A percentile compares a stretch with the other conserved stretches of the same genome.
These are phyloP conservation scores for Sicus ferrugineus DNA, from an alignment of 2,888 invertebrate genomes.

Conservation along the genomic window DNA sequence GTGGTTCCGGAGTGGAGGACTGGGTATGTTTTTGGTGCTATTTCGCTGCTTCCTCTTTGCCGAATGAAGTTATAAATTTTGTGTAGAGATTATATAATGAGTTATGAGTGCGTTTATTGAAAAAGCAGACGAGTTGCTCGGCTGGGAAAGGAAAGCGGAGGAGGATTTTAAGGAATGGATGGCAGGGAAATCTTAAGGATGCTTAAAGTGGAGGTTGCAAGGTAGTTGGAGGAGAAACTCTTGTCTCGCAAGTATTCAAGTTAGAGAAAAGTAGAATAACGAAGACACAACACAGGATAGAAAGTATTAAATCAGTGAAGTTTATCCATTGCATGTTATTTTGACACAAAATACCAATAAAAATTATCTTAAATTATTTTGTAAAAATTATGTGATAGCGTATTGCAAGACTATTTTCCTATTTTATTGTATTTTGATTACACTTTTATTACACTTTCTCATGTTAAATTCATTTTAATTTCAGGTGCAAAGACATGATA, in stretches of 20 bases:
- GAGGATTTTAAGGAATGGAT: no score
- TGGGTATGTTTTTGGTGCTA: not conserved
- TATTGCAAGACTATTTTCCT: not conserved
- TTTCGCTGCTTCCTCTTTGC: not conserved
- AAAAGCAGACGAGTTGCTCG: constrained; percentile 23
- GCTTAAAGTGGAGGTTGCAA: no score
- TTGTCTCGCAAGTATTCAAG: no score
- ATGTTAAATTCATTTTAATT: not conserved
- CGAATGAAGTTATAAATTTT: constrained; percentile 33
- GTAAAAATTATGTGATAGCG: not conserved
- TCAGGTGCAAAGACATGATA: not conserved
- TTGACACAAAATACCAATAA: not conserved
- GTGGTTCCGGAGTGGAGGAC: not conserved
- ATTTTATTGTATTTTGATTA: not conserved
- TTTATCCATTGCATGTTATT: no score
- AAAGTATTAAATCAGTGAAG: no score
- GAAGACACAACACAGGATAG: no score
- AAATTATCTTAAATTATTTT: not conserved
- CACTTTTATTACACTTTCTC: not conserved
- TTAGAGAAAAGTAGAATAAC: no score
- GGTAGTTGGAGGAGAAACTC: no score
- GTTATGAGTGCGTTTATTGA: constrained; percentile 39
- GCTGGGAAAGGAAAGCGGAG: not conserved
- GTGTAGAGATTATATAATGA: constrained; percentile 40
- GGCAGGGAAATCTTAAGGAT: no score